A percentile compares a stretch with the other conserved stretches of the same genome.
These are phyloP conservation scores for Dasysyrphus tricinctus DNA, from an alignment of 2,888 invertebrate genomes.

Conservation along the genomic window DNA sequence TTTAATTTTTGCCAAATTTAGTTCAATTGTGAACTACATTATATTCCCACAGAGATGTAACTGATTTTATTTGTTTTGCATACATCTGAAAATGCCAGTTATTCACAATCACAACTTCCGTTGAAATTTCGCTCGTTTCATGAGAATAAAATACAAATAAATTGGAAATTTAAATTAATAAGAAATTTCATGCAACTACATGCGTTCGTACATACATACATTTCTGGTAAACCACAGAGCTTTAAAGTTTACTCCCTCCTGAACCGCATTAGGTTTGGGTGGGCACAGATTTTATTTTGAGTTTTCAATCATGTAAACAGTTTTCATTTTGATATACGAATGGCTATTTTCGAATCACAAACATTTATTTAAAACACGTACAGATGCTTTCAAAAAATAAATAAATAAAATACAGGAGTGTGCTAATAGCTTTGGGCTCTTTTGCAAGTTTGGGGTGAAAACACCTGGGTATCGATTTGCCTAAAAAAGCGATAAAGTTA, in stretches of 20 bases:
- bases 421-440: conserved; percentile 15
- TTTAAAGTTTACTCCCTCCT: not conserved
- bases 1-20: not conserved
- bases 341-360: conserved; percentile 50
- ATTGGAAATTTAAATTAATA: conserved; percentile 1
- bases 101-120: conserved; percentile 16
- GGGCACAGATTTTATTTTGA: conserved; percentile 2
- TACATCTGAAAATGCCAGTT: conserved; percentile 9
- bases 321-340: conserved; percentile 5
- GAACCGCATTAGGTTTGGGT: not conserved
- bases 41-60: conserved; percentile 24
- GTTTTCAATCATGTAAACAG: conserved; percentile 33
- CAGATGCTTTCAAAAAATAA: conserved; percentile 15
- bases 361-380: conserved; percentile 43
- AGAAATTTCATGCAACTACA: not conserved
- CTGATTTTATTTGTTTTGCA: not conserved
- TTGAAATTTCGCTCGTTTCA: not conserved
- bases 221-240: conserved; percentile 3
- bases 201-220: not conserved
- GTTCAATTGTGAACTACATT: conserved; percentile 26
- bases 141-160: not conserved
- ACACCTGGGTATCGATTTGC: conserved; percentile 60
- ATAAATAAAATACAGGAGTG: not conserved
- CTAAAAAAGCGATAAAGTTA: conserved; percentile 37
- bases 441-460: conserved; percentile 9